Percentiles rank a stretch among this genome's conserved stretches.
These are phyloP conservation scores for Zaprionus africanus DNA, from an alignment of 1,140 invertebrate species.

Conservation along the genomic window DNA sequence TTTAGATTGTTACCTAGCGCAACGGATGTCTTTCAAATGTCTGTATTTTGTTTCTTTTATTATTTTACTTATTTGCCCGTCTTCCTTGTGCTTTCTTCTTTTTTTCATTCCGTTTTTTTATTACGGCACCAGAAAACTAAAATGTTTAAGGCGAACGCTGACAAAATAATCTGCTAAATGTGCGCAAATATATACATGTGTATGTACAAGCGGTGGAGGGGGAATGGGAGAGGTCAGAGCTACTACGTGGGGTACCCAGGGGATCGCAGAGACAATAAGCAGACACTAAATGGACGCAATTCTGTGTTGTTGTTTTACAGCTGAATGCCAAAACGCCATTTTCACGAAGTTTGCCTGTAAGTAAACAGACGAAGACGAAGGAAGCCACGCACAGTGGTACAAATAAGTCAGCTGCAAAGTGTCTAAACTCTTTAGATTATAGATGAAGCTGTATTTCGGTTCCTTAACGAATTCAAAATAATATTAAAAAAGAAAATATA, in stretches of 20 bases:
- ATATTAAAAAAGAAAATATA: too few relatives aligned
- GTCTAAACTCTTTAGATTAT: too few relatives aligned
- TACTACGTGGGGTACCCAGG: not conserved
- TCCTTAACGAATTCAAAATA: too few relatives aligned
- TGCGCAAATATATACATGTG: constrained; percentile 38
- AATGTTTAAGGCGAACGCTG: constrained; percentile 66
- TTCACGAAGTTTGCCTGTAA: constrained; percentile 67
- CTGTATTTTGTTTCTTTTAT: constrained; percentile 23
- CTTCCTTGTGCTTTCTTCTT: constrained; percentile 5
- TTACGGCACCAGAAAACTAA: constrained; percentile 37
- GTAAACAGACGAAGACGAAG: constrained; percentile 33
- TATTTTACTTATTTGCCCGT: constrained; percentile 3
- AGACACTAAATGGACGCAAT: constrained; percentile 44
- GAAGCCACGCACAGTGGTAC: constrained; percentile 13
- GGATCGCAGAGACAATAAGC: constrained; percentile 36
- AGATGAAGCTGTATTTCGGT: too few relatives aligned
- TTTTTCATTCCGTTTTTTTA: constrained; percentile 2
- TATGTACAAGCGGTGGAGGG: not conserved
- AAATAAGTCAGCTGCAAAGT: not conserved
- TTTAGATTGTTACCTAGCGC: constrained; percentile 72
- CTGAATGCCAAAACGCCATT: constrained; percentile 77
- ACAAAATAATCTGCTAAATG: constrained; percentile 79
- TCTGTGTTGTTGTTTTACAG: constrained; percentile 41
- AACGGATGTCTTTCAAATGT: constrained; percentile 36
- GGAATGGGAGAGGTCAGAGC: not conserved